Evolutionary conservation across 1,140 invertebrate genomes (phyloP).

Genomic region (Hyles vespertilio): DNA sequence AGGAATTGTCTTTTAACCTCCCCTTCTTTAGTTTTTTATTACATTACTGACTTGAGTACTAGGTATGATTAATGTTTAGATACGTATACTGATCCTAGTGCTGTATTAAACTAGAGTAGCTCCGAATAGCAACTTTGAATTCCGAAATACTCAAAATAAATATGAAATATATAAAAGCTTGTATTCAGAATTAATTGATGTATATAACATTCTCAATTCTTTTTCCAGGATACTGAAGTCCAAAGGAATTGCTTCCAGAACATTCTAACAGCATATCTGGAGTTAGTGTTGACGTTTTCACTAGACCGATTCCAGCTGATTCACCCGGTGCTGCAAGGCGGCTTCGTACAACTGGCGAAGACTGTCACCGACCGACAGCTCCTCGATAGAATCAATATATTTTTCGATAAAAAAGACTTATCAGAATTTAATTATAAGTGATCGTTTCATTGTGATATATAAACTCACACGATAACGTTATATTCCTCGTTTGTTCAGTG

Average conservation of each 20-base stretch:
- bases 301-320: constrained; percentile 74
- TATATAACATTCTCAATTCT: neutral
- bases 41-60: too few relatives aligned
- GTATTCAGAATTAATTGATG: too few relatives aligned
- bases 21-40: too few relatives aligned
- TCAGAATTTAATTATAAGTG: constrained; percentile 57
- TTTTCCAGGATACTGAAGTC: constrained; percentile 75
- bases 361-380: constrained; percentile 71
- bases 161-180: too few relatives aligned
- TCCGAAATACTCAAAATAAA: too few relatives aligned
- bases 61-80: too few relatives aligned
- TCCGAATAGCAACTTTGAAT: too few relatives aligned
- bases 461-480: constrained; percentile 43
- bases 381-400: constrained; percentile 68
- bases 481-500: constrained; percentile 54
- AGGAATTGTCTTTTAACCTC: neutral
- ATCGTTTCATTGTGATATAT: constrained; percentile 57
- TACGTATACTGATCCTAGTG: too few relatives aligned
- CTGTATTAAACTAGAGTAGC: too few relatives aligned
- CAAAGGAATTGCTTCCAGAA: constrained; percentile 76
- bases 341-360: constrained; percentile 75
- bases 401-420: constrained; percentile 69
- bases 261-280: constrained; percentile 78
- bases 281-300: constrained; percentile 76
- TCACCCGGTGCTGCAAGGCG: constrained; percentile 72